Percentiles rank a stretch among this genome's conserved stretches.
Conservation (phyloP, 1,140 invertebrate species). For the Cyclargus thomasi region DNA sequence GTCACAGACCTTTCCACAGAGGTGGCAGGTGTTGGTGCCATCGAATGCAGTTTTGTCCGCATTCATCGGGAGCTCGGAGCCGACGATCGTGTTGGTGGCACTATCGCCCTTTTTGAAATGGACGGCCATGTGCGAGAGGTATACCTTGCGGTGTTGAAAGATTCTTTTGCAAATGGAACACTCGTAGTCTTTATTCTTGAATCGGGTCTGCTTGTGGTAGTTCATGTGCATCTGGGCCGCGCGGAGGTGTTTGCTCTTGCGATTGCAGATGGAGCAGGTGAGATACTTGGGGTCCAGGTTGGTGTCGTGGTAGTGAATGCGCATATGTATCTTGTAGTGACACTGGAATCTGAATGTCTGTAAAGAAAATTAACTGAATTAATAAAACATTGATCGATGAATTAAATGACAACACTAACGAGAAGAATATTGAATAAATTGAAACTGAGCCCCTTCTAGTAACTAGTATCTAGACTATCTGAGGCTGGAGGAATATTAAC, state of each 20-base stretch:
- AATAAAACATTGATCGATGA: neutral
- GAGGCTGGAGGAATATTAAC: no score
- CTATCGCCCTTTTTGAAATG: slow-evolving; percentile 61
- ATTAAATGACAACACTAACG: no score
- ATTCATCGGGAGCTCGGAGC: slow-evolving; percentile 33
- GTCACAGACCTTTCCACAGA: slow-evolving; percentile 64
- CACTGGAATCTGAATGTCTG: slow-evolving; percentile 65
- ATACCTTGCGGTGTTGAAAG: slow-evolving; percentile 59
- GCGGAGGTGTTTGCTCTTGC: slow-evolving; percentile 63
- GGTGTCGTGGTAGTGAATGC: slow-evolving; percentile 59
- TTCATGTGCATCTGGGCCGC: slow-evolving; percentile 68
- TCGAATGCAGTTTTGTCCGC: slow-evolving; percentile 37
- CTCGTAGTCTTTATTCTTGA: slow-evolving; percentile 63
- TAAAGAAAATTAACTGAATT: slow-evolving; percentile 26
- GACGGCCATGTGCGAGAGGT: slow-evolving; percentile 65
- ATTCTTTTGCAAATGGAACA: slow-evolving; percentile 67
- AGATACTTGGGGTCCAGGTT: slow-evolving; percentile 57
- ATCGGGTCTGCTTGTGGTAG: slow-evolving; percentile 67
- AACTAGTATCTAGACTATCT: no score
- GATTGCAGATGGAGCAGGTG: slow-evolving; percentile 61
- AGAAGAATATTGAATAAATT: no score
- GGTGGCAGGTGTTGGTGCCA: slow-evolving; percentile 53
- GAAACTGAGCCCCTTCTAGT: no score
- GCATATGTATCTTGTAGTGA: slow-evolving; percentile 69
- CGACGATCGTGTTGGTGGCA: slow-evolving; percentile 51